These are phyloP conservation scores for Ischnus inquisitorius DNA, from an alignment of 2,888 invertebrate genomes.

Conservation along the genomic window DNA sequence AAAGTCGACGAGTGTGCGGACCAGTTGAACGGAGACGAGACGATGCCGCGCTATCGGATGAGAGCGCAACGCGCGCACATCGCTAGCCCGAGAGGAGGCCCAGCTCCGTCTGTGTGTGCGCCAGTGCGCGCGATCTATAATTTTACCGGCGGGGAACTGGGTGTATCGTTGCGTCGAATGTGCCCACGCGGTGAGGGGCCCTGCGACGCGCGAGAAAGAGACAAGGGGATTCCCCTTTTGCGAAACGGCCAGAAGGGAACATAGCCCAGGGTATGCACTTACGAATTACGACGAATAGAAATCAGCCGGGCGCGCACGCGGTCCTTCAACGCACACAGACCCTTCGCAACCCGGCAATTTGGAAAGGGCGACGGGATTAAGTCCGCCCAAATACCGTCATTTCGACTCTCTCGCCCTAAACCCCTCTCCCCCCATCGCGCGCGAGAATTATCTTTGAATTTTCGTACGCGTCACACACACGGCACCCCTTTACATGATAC, in stretches of 20 bases:
- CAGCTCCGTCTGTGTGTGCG: slow-evolving; percentile 42
- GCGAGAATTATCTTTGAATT: slow-evolving; percentile 63
- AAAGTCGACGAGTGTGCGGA: slow-evolving; percentile 37
- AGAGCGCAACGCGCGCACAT: neutral
- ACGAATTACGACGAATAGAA: slow-evolving; percentile 80
- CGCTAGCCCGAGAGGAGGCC: slow-evolving; percentile 18
- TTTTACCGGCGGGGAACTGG: slow-evolving; percentile 67
- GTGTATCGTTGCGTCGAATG: slow-evolving; percentile 62
- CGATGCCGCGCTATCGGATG: neutral
- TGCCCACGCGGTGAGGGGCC: slow-evolving; percentile 27
- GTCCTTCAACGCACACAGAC: slow-evolving; percentile 27
- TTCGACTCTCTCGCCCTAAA: slow-evolving; percentile 61
- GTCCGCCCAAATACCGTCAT: slow-evolving; percentile 79
- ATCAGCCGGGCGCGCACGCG: slow-evolving; percentile 60
- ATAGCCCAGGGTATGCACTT: slow-evolving; percentile 74
- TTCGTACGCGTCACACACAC: slow-evolving; percentile 40
- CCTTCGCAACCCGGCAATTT: slow-evolving; percentile 77
- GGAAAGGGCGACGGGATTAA: slow-evolving; percentile 80
- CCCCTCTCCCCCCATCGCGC: slow-evolving; percentile 1
- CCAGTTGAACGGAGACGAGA: slow-evolving; percentile 5
- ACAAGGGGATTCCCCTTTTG: slow-evolving; percentile 21
- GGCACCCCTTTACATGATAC: neutral
- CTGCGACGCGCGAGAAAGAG: slow-evolving; percentile 33
- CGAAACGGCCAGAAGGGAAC: slow-evolving; percentile 10
- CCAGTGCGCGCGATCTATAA: slow-evolving; percentile 72